These are phyloP conservation scores for Polydrusus pterygomalis DNA, from an alignment of 2,888 invertebrate genomes.

Conservation along the genomic window DNA sequence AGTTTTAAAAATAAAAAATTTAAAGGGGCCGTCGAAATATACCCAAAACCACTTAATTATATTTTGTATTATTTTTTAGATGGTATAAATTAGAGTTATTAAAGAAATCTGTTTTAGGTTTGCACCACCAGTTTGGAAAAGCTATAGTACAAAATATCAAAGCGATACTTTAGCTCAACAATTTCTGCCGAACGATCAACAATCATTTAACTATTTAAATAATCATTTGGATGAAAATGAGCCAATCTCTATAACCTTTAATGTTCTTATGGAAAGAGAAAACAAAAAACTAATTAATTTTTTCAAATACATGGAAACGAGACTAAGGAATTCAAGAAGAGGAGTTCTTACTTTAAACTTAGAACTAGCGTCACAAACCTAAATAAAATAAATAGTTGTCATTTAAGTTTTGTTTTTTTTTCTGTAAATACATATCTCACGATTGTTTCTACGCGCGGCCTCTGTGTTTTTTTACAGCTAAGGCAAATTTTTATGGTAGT, in stretches of 20 bases:
- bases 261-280: neutral
- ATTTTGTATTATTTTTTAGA: no score
- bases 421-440: no score
- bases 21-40: no score
- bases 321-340: neutral
- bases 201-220: neutral
- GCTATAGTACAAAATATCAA: slow-evolving; percentile 5
- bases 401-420: no score
- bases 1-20: no score
- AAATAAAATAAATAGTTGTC: neutral
- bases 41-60: no score
- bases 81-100: no score
- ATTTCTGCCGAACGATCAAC: neutral
- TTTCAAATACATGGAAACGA: neutral
- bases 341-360: neutral
- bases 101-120: slow-evolving; percentile 56
- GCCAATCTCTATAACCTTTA: neutral
- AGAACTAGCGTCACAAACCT: neutral
- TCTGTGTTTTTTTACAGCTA: no score
- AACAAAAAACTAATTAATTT: neutral
- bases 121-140: slow-evolving; percentile 68
- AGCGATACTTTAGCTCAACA: slow-evolving; percentile 3
- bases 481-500: no score
- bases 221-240: neutral
- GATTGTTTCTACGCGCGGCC: neutral